A percentile compares a stretch with the other conserved stretches of the same genome.
Conservation (phyloP, 2,888 invertebrate genomes). For the Rotaria magnacalcarata region DNA sequence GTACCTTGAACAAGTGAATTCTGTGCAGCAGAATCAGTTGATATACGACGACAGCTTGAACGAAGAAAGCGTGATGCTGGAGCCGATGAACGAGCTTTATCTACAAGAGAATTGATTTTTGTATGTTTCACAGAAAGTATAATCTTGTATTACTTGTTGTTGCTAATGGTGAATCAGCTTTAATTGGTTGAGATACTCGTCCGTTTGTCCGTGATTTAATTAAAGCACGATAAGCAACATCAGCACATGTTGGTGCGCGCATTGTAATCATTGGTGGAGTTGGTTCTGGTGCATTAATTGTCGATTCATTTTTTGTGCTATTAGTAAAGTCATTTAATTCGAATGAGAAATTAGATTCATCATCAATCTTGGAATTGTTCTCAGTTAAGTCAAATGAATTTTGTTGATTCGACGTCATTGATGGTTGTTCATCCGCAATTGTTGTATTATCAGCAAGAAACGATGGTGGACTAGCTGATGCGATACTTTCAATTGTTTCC, state of each 20-base stretch:
- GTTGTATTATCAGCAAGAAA: neutral
- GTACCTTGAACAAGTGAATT: neutral
- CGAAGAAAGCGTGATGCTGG: neutral
- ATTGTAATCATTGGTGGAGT: neutral
- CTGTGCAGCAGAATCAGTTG: neutral
- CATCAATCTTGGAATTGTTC: neutral
- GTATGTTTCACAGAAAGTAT: neutral
- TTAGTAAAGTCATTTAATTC: constrained; percentile 7
- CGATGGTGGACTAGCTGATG: neutral
- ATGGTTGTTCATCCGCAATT: neutral
- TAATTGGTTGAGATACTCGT: neutral
- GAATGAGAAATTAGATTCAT: neutral
- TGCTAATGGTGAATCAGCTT: constrained; percentile 13
- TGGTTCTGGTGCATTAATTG: neutral
- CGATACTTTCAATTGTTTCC: neutral
- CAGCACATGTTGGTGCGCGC: constrained; percentile 4
- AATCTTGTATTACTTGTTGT: neutral
- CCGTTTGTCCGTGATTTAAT: neutral
- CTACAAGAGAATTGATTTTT: neutral
- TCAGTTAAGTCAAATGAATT: neutral
- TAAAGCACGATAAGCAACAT: neutral
- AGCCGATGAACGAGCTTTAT: neutral
- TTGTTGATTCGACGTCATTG: neutral
- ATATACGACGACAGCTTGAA: neutral
- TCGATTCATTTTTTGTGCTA: neutral